phyloP scores from a whole-genome alignment of 2,888 invertebrate species.

The Neoaliturus tenellus region DNA sequence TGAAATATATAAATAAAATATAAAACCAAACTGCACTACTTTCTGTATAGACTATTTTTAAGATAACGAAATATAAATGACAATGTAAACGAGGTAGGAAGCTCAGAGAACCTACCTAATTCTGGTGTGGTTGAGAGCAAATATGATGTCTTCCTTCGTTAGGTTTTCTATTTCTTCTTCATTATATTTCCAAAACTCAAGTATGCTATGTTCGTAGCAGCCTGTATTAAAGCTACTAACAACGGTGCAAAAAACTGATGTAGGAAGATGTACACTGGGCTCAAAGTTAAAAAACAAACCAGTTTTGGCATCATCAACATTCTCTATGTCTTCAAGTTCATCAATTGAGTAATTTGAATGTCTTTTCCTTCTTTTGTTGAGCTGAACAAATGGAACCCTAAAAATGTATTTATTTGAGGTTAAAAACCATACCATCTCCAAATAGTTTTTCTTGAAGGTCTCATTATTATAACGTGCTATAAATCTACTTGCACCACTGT shows the following conservation, averaged over 20 bases:
- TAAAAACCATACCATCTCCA: no score
- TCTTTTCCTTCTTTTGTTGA: constrained; percentile 45
- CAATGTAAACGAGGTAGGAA: no score
- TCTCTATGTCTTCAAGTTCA: constrained; percentile 15
- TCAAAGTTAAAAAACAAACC: constrained; percentile 53
- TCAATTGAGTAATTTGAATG: background rate
- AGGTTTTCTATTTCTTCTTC: constrained; percentile 74
- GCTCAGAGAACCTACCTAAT: constrained; percentile 72
- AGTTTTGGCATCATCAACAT: constrained; percentile 7
- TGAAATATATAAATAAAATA: no score
- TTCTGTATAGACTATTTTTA: no score
- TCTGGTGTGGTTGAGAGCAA: constrained; percentile 77
- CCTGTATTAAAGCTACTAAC: constrained; percentile 77
- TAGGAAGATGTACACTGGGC: constrained; percentile 52
- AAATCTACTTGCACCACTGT: no score
- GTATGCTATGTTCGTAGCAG: constrained; percentile 80
- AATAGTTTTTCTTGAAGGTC: no score
- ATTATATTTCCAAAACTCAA: constrained; percentile 84
- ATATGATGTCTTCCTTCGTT: constrained; percentile 78
- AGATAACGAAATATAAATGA: no score
- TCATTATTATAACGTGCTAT: no score
- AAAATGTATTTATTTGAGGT: background rate
- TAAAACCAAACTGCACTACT: no score
- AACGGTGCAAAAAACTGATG: constrained; percentile 78
- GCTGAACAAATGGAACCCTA: constrained; percentile 42